Percentiles rank a stretch among this genome's conserved stretches.
Conservation (phyloP, 1,140 invertebrate species). For the Drosophila tani region DNA sequence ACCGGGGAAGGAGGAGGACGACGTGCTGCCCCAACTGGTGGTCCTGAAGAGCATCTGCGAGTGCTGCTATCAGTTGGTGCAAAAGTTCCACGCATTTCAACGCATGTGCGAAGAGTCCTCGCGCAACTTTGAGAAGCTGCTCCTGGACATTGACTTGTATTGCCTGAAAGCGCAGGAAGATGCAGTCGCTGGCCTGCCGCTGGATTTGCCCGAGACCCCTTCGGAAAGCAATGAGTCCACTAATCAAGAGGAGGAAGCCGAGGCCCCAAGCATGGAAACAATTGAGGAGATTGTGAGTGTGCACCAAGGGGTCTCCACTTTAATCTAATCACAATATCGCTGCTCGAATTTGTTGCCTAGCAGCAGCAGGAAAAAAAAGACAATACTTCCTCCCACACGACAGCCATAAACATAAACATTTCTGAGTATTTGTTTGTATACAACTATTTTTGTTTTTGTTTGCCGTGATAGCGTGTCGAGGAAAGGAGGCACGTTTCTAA, state of each 20-base stretch:
- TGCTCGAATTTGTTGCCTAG: slow-evolving; percentile 45
- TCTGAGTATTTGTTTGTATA: slow-evolving; percentile 32
- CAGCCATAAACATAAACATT: slow-evolving; percentile 33
- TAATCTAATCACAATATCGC: slow-evolving; percentile 50
- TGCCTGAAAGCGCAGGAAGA: slow-evolving; percentile 14
- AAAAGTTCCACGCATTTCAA: slow-evolving; percentile 69
- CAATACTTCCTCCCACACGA: slow-evolving; percentile 15
- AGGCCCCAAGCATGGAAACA: slow-evolving; percentile 11
- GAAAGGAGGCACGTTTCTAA: slow-evolving; percentile 32
- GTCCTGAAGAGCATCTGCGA: slow-evolving; percentile 69
- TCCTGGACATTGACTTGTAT: slow-evolving; percentile 23
- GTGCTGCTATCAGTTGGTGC: slow-evolving; percentile 68
- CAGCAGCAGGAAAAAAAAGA: slow-evolving; percentile 32
- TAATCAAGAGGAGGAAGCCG: slow-evolving; percentile 10
- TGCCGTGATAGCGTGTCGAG: slow-evolving; percentile 10
- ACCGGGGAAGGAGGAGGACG: slow-evolving; percentile 22
- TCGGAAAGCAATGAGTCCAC: slow-evolving; percentile 4
- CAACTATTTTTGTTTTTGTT: slow-evolving; percentile 33
- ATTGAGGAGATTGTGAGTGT: slow-evolving; percentile 66
- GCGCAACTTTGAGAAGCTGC: slow-evolving; percentile 59
- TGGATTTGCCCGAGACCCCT: background rate
- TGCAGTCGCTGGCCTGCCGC: no score
- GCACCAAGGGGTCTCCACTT: slow-evolving; percentile 1
- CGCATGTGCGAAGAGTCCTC: slow-evolving; percentile 71
- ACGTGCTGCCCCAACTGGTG: slow-evolving; percentile 29